A percentile compares a stretch with the other conserved stretches of the same genome.
Conservation (phyloP, 2,888 invertebrate species). For the Eupithecia tripunctaria region DNA sequence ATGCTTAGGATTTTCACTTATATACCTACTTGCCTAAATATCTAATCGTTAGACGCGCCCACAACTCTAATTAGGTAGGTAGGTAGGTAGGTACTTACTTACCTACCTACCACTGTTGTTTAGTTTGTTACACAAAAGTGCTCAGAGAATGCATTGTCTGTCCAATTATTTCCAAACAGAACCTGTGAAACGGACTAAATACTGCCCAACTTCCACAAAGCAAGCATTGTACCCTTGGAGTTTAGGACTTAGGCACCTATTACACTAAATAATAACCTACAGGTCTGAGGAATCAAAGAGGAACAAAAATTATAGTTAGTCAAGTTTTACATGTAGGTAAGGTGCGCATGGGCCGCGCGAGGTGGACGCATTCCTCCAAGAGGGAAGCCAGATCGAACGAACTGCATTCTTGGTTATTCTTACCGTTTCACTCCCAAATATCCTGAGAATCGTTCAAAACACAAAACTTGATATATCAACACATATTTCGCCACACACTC, state of each 20-base stretch:
- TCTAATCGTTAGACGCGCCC: not conserved
- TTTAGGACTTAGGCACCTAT: not conserved
- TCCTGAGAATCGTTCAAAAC: conserved; percentile 51
- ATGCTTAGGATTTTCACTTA: too few relatives aligned
- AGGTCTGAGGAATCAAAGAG: conserved; percentile 39
- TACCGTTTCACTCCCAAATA: conserved; percentile 66
- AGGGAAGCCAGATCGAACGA: conserved; percentile 79
- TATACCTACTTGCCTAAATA: too few relatives aligned
- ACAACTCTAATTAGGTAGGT: conserved; percentile 13
- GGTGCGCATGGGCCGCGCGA: conserved; percentile 76
- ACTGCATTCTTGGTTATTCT: conserved; percentile 79
- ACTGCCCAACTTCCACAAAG: conserved; percentile 8
- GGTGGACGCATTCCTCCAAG: conserved; percentile 80
- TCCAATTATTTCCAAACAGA: conserved; percentile 20
- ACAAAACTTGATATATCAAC: conserved; percentile 52
- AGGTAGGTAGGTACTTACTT: too few relatives aligned
- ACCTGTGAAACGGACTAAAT: conserved; percentile 14
- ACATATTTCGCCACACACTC: conserved; percentile 65
- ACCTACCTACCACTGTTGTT: conserved; percentile 11
- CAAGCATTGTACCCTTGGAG: not conserved
- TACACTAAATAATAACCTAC: not conserved
- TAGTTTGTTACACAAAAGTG: conserved; percentile 15
- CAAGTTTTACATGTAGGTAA: conserved; percentile 56
- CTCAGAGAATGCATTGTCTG: conserved; percentile 18
- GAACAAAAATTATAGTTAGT: conserved; percentile 56